A percentile compares a stretch with the other conserved stretches of the same genome.
phyloP scores from a whole-genome alignment of 1,140 invertebrate species.

The Pseudomyrmex gracilis region DNA sequence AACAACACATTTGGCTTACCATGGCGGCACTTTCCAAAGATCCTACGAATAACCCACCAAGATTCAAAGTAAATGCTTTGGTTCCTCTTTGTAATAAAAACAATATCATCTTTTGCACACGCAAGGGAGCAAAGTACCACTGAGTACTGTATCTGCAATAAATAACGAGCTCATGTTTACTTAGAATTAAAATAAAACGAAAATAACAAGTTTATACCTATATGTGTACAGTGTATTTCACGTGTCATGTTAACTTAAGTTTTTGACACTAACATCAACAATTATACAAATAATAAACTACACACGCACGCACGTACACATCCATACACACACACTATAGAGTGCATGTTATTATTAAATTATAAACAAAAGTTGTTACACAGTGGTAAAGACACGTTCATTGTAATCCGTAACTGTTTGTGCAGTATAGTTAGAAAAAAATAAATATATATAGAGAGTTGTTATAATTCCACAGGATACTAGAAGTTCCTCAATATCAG shows the following conservation, averaged over 20 bases:
- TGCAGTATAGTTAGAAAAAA: not conserved
- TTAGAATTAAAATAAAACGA: not conserved
- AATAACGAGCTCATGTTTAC: no score
- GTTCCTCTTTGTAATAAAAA: slow-evolving; percentile 18
- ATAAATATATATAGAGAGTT: not conserved
- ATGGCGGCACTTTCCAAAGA: not conserved
- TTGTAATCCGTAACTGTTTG: slow-evolving; percentile 33
- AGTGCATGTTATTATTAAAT: no score
- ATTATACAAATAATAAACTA: no score
- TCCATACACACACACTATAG: no score
- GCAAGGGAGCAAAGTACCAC: slow-evolving; percentile 15
- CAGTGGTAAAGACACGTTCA: not conserved
- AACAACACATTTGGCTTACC: not conserved
- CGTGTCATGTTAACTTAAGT: no score
- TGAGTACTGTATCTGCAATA: not conserved
- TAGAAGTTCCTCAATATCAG: not conserved
- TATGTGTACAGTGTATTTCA: not conserved
- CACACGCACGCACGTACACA: no score
- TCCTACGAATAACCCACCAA: slow-evolving; percentile 15
- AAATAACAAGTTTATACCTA: not conserved
- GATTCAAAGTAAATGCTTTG: slow-evolving; percentile 3
- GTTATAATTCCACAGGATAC: no score
- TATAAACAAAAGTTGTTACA: not conserved
- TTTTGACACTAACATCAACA: no score
- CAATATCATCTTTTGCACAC: slow-evolving; percentile 1